phyloP scores from a whole-genome alignment of 1,140 invertebrate genomes.

The Marisa cornuarietis region DNA sequence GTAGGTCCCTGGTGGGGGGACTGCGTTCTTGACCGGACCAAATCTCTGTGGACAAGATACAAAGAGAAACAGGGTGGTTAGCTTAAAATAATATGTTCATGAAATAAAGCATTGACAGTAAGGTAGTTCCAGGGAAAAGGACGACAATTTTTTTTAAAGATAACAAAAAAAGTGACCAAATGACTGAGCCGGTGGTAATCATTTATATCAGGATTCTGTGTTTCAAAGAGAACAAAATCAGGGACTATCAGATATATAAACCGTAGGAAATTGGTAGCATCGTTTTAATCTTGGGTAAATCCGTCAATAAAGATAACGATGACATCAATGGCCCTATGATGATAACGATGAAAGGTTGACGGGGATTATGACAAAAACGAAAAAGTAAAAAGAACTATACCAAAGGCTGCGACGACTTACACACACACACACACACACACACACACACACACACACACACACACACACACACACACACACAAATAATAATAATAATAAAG shows the following conservation, averaged over 20 bases:
- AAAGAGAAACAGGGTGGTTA: neutral
- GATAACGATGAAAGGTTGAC: too few relatives aligned
- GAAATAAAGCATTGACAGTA: neutral
- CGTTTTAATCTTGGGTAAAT: too few relatives aligned
- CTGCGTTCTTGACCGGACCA: conserved; percentile 38
- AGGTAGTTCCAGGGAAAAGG: too few relatives aligned
- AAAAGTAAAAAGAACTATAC: neutral
- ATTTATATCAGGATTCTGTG: neutral
- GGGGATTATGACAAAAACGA: neutral
- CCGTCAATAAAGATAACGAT: too few relatives aligned
- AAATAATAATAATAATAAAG: too few relatives aligned
- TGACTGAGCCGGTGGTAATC: neutral
- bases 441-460: too few relatives aligned
- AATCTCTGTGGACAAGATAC: conserved; percentile 52
- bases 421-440: too few relatives aligned
- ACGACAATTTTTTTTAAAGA: neutral
- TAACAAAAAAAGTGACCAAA: neutral
- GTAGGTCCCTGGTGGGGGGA: conserved; percentile 62
- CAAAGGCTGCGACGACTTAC: neutral
- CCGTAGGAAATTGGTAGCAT: neutral
- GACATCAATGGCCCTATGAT: too few relatives aligned
- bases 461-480: too few relatives aligned
- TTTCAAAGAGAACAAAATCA: neutral
- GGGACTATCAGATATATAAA: neutral
- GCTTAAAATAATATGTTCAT: neutral